phyloP scores from a whole-genome alignment of 92 coral and sea anemone species.

The Epizoanthus rinbou region DNA sequence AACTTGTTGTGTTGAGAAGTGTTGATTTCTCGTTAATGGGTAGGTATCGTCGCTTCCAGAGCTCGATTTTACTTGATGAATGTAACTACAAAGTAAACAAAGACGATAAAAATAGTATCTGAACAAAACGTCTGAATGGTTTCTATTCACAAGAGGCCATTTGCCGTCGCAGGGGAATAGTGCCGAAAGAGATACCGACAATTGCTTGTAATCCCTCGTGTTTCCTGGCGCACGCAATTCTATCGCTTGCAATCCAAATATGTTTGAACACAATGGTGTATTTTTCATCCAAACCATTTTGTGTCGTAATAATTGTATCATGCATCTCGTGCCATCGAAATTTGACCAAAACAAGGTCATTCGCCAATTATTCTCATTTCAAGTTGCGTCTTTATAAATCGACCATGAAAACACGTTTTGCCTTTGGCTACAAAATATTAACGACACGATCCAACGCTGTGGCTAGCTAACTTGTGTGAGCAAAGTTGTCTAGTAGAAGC shows the following conservation, averaged over 20 bases:
- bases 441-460: neutral
- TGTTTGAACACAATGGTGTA: slow-evolving; percentile 1
- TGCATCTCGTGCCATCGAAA: neutral
- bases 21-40: neutral
- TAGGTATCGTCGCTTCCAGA: neutral
- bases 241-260: neutral
- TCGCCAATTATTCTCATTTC: neutral
- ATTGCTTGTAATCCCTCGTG: neutral
- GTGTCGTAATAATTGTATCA: neutral
- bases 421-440: slow-evolving; percentile 5
- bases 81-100: slow-evolving; percentile 13
- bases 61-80: slow-evolving; percentile 12
- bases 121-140: slow-evolving; percentile 54
- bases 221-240: slow-evolving; percentile 18
- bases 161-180: slow-evolving; percentile 27
- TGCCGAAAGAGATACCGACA: slow-evolving; percentile 19
- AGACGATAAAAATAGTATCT: slow-evolving; percentile 19
- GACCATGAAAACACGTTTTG: neutral
- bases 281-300: neutral
- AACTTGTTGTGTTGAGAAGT: neutral
- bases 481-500: neutral
- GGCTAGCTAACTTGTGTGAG: neutral
- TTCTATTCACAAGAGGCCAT: slow-evolving; percentile 36
- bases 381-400: neutral
- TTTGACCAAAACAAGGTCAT: neutral